Evolutionary conservation across 2,888 invertebrate species (phyloP), one percentile per base, ranked within the genome.

Genomic region (Troides oblongomaculatus): DNA sequence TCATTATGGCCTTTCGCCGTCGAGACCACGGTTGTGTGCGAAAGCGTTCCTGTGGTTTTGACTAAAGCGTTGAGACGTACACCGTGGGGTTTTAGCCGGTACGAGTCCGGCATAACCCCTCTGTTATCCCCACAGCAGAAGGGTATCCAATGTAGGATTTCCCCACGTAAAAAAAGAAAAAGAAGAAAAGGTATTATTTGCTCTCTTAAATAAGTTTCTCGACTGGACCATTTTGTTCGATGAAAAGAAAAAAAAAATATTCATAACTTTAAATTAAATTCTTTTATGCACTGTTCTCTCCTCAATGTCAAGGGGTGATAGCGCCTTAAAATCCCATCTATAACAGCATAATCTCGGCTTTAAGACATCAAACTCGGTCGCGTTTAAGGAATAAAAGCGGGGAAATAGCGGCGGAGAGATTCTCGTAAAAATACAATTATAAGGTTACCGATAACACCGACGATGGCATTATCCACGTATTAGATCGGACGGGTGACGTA

Each of bases 341-440:
- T 70, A 50, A 64, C 25, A 60, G 25, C 50, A 50, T 69, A 66
- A 69, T 66, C 69, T 62, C 50, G 58, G 66, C 66, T 66, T 59
- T 58, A 56, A 63, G 46, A 61, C 70, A 62, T 69, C 58, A 62
- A 63, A 70, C 21, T 66, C 53, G 59, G 53, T 53, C 59, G 53
- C 53, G 17, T 63, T 62, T 36, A n/a, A 14, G n/a, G 56, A 61
- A 67, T 46, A 67, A 57, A 43, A 64, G 46, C 57, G 53, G 56
- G 61, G 46, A n/a, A 64, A 65, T 57, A 39, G 59, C 64, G 25
- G 23, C 61, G 59, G 46, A 30, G 63, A 58, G 59, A 60, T 63
- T 56, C 66, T 53, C 60, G 64, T 67, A 67, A 70, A 70, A 70
- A 70, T 70, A 60, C 70, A 70, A 64, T 70, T 67, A 67, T 70